A percentile compares a stretch with the other conserved stretches of the same genome.
Conservation (phyloP, 92 coral and sea anemone species). For the Desmophyllum pertusum region DNA sequence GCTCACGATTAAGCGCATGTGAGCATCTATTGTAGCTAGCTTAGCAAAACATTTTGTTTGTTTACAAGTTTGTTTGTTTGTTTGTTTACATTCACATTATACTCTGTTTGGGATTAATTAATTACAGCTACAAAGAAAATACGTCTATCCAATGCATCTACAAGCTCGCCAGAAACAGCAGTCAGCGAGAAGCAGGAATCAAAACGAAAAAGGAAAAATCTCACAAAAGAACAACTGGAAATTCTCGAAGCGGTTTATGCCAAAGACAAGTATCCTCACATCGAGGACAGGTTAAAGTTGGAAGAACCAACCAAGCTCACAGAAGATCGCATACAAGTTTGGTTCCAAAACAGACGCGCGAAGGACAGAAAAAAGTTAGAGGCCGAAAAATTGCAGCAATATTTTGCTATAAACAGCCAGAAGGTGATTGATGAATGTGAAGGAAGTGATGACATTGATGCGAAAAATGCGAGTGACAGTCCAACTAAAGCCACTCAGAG, state of each 20-base stretch:
- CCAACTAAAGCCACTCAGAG: background rate
- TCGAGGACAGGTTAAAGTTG: conserved; percentile 71
- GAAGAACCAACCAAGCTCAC: conserved; percentile 65
- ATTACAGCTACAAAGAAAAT: conserved; percentile 29
- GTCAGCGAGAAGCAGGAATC: conserved; percentile 44
- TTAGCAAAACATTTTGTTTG: background rate
- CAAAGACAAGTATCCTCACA: conserved; percentile 72
- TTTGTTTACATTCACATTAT: background rate
- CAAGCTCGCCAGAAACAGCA: conserved; percentile 24
- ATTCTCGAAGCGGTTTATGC: conserved; percentile 71
- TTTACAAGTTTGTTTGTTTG: background rate
- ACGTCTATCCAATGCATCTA: conserved; percentile 12
- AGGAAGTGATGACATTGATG: conserved; percentile 1
- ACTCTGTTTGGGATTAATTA: background rate
- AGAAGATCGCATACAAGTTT: conserved; percentile 78
- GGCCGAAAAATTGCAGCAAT: conserved; percentile 38
- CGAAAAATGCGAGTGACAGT: conserved; percentile 25
- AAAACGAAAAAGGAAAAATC: conserved; percentile 70
- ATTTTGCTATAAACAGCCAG: conserved; percentile 40
- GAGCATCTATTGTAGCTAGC: too few relatives aligned
- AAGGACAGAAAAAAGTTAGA: conserved; percentile 65
- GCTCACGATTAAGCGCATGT: too few relatives aligned
- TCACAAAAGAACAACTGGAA: conserved; percentile 72
- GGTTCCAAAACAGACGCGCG: conserved; percentile 93
- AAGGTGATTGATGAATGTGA: conserved; percentile 11